Base-by-base conservation (phyloP, 2,888 invertebrate genomes). In the Apamea epomidion region DNA sequence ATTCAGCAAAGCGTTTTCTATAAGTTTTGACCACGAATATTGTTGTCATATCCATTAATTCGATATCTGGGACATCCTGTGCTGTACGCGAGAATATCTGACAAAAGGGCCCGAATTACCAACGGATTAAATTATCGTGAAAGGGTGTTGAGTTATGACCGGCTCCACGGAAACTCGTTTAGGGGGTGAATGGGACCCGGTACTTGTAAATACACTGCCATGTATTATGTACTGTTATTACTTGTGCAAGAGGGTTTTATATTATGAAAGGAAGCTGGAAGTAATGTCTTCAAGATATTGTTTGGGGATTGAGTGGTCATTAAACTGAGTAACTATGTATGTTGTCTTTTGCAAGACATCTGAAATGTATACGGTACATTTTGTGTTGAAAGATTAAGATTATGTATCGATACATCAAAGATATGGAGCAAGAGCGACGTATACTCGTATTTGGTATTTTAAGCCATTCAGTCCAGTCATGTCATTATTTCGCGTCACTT, bases 81-180 rank as follows among this genome's bases (percentile, higher is more conserved):
- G 79, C 72, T 77, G 86, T 87, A 76, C 87, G 89, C 86, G 90
- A 85, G 91, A 89, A 88, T 90, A 89, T 86, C 91, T 90, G 90
- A 93, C 92, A 93, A 94, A 93, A 93, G 94, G 91, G 91, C 91
- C 90, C 91, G 92, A 93, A 93, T 92, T 93, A 92, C 92, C 89
- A 88, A 85, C 86, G 93, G 92, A 93, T 93, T 93, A 93, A 94
- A 94, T 93, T 93, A 93, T 94, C 90, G 90, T 91, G 92, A 91
- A 93, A 93, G 92, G 93, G 92, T 92, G 90, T 90, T 92, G 93
- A 94, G 92, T 93, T 93, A 93, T 92, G 92, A 91, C 89, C 90
- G 89, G 85, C 87, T 86, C 84, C 87, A 85, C 91, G 91, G 91
- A 90, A 91, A 88, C 90, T 87, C 89, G 88, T 91, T 89, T 90